Evolutionary conservation across 1,140 invertebrate genomes (phyloP), one percentile per base, ranked within the genome.

Genomic region (Hylaeus volcanicus): DNA sequence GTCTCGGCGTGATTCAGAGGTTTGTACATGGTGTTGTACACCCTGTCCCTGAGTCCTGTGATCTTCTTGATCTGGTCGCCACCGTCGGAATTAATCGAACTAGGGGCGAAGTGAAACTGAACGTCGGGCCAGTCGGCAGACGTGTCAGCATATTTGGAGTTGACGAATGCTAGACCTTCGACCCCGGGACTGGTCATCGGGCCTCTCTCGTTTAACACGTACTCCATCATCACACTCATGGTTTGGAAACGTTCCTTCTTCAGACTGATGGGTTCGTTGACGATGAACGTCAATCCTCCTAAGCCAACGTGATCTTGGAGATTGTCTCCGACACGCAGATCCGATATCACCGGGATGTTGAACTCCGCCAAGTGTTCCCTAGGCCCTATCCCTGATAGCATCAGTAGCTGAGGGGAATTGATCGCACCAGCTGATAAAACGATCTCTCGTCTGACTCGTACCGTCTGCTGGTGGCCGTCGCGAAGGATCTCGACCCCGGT

Each of bases 371-470:
- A 92, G 86, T 98, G 96, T 63, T 97, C 95, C 1, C 93, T 94
- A 0, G 97, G 97, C 0, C 98, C 98, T 39, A 98, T 95, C 0
- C 98, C 98, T 37, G 97, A 98, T 0, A 98, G 88, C 97, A 98
- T 97, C 15, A 99, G 94, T n/a, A 99, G 84, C 79, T 98, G 97
- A 1, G 97, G 97, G 3, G 96, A 96, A 53, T 96, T 96, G 14
- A 98, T 95, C 0, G 97, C 95, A 0, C 98, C 98, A 0, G 97
- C 96, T 1, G 96, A 97, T 64, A 97, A 91, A 2, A 98, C 95
- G 0, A 98, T 95, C 92, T 98, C 97, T 55, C 95, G 94, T 51
- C 95, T 94, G 0, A 96, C 96, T 77, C 95, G 93, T 0, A 97
- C 96, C 14, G 94, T 93, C 56, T 96, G 94, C 45, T 93, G 94